Percentiles rank a stretch among this genome's conserved stretches.
These are phyloP conservation scores for Sclerurus mexicanus DNA, from an alignment of 2,113 vertebrate genomes.

Conservation along the genomic window DNA sequence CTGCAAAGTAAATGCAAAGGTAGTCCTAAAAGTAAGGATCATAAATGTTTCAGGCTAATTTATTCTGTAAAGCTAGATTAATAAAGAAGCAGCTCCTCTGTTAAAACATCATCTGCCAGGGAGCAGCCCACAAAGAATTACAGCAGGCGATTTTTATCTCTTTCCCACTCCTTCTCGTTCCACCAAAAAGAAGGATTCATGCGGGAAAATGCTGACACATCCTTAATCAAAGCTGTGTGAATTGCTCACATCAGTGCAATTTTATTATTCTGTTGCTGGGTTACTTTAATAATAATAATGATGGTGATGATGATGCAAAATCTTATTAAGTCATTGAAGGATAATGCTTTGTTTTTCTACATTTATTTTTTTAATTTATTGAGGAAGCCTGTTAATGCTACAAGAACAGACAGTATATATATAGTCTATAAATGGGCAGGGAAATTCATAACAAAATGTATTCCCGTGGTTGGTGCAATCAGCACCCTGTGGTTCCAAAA, in stretches of 20 bases:
- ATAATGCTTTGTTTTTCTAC: conserved; percentile 58
- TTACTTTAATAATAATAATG: conserved; percentile 61
- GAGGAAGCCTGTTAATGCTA: conserved; percentile 33
- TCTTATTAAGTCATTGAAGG: conserved; percentile 61
- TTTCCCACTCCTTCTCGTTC: conserved; percentile 54
- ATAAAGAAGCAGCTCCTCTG: conserved; percentile 28
- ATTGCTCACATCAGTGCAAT: conserved; percentile 60
- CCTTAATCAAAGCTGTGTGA: conserved; percentile 57
- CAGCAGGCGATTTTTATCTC: conserved; percentile 41
- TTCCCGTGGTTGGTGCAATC: background rate
- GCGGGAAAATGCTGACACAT: conserved; percentile 63
- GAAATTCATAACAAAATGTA: background rate
- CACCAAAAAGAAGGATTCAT: conserved; percentile 53
- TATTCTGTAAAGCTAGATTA: conserved; percentile 38
- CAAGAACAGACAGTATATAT: conserved; percentile 40
- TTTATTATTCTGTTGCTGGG: conserved; percentile 60
- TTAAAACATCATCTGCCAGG: conserved; percentile 27
- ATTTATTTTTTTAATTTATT: conserved; percentile 60
- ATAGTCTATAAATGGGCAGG: conserved; percentile 29
- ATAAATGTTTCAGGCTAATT: conserved; percentile 53
- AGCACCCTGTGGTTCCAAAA: conserved; percentile 18
- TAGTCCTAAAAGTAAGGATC: conserved; percentile 25
- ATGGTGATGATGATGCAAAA: conserved; percentile 54
- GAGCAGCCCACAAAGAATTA: conserved; percentile 46
- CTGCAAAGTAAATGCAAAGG: background rate